Evolutionary conservation across 2,888 invertebrate genomes (phyloP), one percentile per base, ranked within the genome.

Genomic region (Rhingia rostrata): DNA sequence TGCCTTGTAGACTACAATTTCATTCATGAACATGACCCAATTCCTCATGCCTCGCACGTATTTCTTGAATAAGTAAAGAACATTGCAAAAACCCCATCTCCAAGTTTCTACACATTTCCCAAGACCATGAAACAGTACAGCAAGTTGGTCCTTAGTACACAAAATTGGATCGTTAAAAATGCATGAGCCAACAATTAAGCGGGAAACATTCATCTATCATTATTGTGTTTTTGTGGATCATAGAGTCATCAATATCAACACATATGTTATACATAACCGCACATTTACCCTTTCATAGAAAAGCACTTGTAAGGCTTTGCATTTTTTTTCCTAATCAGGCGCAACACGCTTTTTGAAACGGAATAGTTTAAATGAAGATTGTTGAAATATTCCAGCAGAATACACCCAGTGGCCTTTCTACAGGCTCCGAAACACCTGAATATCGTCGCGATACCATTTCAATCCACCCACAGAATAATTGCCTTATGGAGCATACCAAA

Each of bases 341-440:
- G 53, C 45, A 7, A 6, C 56, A 56, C 22, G n/a, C 47, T 2
- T 10, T 39, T 41, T 32, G 3, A 33, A 54, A 41, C 37, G 4
- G 53, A 63, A 51, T 56, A 49, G 51, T 63, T 74, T 51, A 54
- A 67, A 39, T 69, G 60, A 39, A 12, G 10, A 39, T 53, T 37
- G 39, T 60, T 47, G 49, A 47, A 47, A 61, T 61, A 47, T 60
- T 39, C 64, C 63, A 33, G 7, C 75, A 58, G 7, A 6, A 49
- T 35, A 51, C 60, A 39, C 43, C 33, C 47, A 56, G 61, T 39
- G 47, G 10, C 41, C 35, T 10, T 12, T 47, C 39, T 6, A 45
- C 3, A 6, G 35, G 39, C n/a, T 58, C 53, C 30, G 51, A 7
- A 12, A 58, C 69, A 69, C 69, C 49, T 64, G 58, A 54, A 39